phyloP scores from a whole-genome alignment of 2,888 invertebrate genomes.

The Nephrocerus scutellatus region DNA sequence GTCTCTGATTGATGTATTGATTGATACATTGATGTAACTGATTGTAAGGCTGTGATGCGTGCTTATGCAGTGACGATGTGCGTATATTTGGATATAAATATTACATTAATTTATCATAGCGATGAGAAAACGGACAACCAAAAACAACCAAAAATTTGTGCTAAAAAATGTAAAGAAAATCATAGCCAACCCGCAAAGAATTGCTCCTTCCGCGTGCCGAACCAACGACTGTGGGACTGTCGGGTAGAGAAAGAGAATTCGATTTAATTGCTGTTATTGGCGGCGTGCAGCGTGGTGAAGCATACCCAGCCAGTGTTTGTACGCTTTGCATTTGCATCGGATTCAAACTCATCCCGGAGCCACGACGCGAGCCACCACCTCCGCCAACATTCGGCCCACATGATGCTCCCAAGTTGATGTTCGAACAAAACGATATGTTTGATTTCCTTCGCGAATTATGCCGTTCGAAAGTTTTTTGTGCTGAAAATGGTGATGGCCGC shows the following conservation, averaged over 20 bases:
- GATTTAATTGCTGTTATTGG: slow-evolving; percentile 77
- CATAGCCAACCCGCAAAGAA: slow-evolving; percentile 64
- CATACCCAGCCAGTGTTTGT: slow-evolving; percentile 53
- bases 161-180: slow-evolving; percentile 28
- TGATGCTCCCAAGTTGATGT: slow-evolving; percentile 61
- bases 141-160: slow-evolving; percentile 11
- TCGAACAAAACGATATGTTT: slow-evolving; percentile 84
- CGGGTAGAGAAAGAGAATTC: slow-evolving; percentile 81
- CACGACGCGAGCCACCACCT: slow-evolving; percentile 35
- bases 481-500: slow-evolving; percentile 89
- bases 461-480: slow-evolving; percentile 88
- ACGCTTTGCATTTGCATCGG: slow-evolving; percentile 47
- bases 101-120: no score
- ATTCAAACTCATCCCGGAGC: slow-evolving; percentile 52
- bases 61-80: no score
- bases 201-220: slow-evolving; percentile 76
- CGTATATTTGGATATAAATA: no score
- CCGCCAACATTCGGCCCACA: slow-evolving; percentile 51
- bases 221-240: slow-evolving; percentile 76
- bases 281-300: slow-evolving; percentile 62
- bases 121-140: no score
- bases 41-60: no score
- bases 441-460: slow-evolving; percentile 86
- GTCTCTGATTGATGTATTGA: no score
- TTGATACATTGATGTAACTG: no score